Conservation (phyloP, 2,888 invertebrate genomes). For the Trissolcus japonicus region DNA sequence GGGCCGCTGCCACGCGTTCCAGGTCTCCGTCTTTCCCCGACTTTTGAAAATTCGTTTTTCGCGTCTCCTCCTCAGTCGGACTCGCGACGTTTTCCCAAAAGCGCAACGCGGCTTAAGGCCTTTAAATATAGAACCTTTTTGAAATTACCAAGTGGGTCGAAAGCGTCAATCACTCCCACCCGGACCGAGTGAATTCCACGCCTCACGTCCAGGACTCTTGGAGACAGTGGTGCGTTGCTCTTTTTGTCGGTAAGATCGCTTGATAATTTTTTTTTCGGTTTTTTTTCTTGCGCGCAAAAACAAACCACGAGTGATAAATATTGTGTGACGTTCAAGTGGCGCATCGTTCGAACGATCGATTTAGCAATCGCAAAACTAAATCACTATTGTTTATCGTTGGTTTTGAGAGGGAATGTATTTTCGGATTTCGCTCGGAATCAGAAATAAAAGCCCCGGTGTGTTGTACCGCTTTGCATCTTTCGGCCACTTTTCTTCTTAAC, state of each 20-base stretch:
- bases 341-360: not conserved
- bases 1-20: slow-evolving; percentile 62
- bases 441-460: too few species aligned
- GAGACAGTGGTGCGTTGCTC: slow-evolving; percentile 61
- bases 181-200: slow-evolving; percentile 54
- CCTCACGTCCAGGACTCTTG: slow-evolving; percentile 41
- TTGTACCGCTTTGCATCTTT: too few species aligned
- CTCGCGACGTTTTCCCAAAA: slow-evolving; percentile 43
- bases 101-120: slow-evolving; percentile 29
- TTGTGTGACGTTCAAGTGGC: slow-evolving; percentile 24
- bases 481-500: not conserved
- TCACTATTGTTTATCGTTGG: too few species aligned
- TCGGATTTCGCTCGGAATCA: too few species aligned
- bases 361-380: too few species aligned
- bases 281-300: too few species aligned
- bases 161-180: slow-evolving; percentile 61
- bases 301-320: slow-evolving; percentile 4
- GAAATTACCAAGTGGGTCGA: slow-evolving; percentile 62
- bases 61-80: slow-evolving; percentile 29
- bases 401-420: too few species aligned
- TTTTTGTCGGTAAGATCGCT: slow-evolving; percentile 61
- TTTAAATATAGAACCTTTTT: slow-evolving; percentile 39
- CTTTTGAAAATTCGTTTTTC: slow-evolving; percentile 64
- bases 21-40: slow-evolving; percentile 71
- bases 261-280: not conserved